Conservation (phyloP, 2,113 vertebrate genomes). For the Cynocephalus volans region DNA sequence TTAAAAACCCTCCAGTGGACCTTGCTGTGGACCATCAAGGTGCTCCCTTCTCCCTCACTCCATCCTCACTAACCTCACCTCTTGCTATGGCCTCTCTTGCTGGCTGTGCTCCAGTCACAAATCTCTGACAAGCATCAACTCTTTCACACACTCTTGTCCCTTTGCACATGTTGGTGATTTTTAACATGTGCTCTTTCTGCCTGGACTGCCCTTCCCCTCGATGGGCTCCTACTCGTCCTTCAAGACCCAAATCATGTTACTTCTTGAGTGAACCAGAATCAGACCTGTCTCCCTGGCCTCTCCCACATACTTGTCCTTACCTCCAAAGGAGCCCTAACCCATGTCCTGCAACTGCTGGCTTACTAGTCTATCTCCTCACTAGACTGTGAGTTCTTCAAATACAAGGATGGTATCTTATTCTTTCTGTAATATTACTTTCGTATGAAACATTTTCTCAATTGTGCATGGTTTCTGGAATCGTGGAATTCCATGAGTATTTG, state of each 20-base stretch:
- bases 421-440: not conserved
- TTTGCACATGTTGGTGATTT: not conserved
- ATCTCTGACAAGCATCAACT: not conserved
- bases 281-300: not conserved
- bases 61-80: not conserved
- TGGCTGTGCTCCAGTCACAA: not conserved
- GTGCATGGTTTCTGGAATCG: not conserved
- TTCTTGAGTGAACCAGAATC: not conserved
- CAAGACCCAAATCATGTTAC: not conserved
- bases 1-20: not conserved
- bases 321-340: not conserved
- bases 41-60: not conserved
- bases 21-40: not conserved
- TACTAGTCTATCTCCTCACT: not conserved
- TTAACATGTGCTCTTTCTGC: not conserved
- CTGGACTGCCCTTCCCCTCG: not conserved
- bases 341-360: not conserved
- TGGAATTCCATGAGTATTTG: not conserved
- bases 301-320: not conserved
- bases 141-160: not conserved
- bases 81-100: not conserved
- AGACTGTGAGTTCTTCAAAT: not conserved
- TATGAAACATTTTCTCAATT: not conserved
- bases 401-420: not conserved
- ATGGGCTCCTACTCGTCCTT: constrained; percentile 8